Conservation (phyloP, 2,113 vertebrate genomes). For the Sisor rabdophorus region DNA sequence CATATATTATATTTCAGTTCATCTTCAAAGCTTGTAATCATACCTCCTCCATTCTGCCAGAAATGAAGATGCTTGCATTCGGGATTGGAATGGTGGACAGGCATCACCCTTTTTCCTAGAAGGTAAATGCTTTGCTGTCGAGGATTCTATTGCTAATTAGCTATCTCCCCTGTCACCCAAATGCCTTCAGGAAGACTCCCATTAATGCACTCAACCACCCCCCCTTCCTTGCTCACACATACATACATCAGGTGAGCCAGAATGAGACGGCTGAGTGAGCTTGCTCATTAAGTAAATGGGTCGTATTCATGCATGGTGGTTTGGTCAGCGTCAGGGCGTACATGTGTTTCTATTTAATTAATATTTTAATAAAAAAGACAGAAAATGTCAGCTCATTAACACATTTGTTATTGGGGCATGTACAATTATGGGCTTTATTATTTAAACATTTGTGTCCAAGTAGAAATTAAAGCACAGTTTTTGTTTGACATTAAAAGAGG, state of each 20-base stretch:
- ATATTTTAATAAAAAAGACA: neutral
- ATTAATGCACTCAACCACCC: conserved; percentile 38
- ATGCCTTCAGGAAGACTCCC: conserved; percentile 57
- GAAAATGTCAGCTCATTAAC: neutral
- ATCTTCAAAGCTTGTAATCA: conserved; percentile 31
- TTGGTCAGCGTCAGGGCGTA: neutral
- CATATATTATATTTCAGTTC: conserved; percentile 28
- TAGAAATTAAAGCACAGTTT: neutral
- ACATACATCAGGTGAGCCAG: conserved; percentile 17
- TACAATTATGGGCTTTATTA: neutral
- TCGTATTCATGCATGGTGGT: conserved; percentile 20
- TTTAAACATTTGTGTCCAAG: neutral
- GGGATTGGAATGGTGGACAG: conserved; percentile 34
- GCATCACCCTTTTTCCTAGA: conserved; percentile 36
- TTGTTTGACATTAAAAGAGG: neutral
- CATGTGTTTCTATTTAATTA: neutral
- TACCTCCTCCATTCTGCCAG: conserved; percentile 28
- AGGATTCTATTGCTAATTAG: conserved; percentile 55
- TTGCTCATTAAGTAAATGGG: conserved; percentile 23
- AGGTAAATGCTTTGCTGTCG: conserved; percentile 46
- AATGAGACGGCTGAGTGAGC: conserved; percentile 18
- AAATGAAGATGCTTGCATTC: conserved; percentile 24
- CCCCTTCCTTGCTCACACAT: conserved; percentile 10
- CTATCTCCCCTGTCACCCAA: conserved; percentile 54
- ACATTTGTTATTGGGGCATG: neutral